A percentile compares a stretch with the other conserved stretches of the same genome.
Evolutionary conservation across 2,888 invertebrate species (phyloP).

Genomic region (Ferrisia virgata): DNA sequence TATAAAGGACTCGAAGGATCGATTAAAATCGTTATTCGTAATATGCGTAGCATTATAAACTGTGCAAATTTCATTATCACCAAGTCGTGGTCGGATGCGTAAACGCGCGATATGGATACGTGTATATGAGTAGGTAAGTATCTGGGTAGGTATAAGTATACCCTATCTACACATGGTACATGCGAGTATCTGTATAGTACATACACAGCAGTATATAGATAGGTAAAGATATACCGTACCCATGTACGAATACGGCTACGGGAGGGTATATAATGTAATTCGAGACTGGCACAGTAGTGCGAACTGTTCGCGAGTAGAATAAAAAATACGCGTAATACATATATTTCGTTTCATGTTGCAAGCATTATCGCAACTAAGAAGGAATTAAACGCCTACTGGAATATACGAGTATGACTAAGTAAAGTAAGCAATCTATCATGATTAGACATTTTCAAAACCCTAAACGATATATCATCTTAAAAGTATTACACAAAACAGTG

Average conservation of each 20-base stretch:
- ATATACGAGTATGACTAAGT: slow-evolving; percentile 19
- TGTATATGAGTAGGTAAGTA: neutral
- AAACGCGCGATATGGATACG: neutral
- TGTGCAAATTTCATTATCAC: slow-evolving; percentile 7
- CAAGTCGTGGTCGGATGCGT: neutral
- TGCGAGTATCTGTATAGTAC: too few relatives aligned
- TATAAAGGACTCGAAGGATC: slow-evolving; percentile 27
- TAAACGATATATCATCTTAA: slow-evolving; percentile 27
- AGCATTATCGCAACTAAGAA: slow-evolving; percentile 7
- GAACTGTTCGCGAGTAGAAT: neutral
- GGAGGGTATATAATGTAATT: neutral
- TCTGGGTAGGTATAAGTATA: neutral
- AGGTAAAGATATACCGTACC: too few relatives aligned
- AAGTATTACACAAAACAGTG: slow-evolving; percentile 10
- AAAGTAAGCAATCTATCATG: slow-evolving; percentile 15
- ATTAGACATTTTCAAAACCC: neutral
- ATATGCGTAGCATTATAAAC: slow-evolving; percentile 14
- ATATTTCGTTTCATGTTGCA: slow-evolving; percentile 1
- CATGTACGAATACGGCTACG: too few relatives aligned
- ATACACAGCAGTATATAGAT: too few relatives aligned
- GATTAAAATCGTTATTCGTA: slow-evolving; percentile 20
- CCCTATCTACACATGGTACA: neutral
- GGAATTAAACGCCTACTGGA: slow-evolving; percentile 10
- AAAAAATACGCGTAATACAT: neutral
- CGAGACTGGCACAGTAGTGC: neutral